Conservation (phyloP, 1,140 invertebrate genomes). For the Hermetia illucens region DNA sequence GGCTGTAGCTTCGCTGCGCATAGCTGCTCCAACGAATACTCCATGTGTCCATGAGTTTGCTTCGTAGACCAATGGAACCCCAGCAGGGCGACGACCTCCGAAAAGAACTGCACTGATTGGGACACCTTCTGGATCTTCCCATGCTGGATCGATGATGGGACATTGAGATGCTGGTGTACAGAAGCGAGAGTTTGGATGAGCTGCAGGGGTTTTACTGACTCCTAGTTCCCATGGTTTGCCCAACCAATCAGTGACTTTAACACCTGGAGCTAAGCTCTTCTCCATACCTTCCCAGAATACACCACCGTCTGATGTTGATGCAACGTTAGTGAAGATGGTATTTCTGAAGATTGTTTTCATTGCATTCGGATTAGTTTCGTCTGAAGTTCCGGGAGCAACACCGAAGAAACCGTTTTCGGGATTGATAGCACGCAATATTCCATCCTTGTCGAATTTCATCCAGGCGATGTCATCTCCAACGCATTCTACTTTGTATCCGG, state of each 20-base stretch:
- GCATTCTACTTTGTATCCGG: slow-evolving; percentile 87
- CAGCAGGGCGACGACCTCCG: slow-evolving; percentile 82
- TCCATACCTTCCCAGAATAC: slow-evolving; percentile 98
- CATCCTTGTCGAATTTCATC: slow-evolving; percentile 93
- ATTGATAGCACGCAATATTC: slow-evolving; percentile 89
- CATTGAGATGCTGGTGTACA: slow-evolving; percentile 88
- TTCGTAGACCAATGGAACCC: slow-evolving; percentile 90
- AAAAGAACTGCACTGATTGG: slow-evolving; percentile 96
- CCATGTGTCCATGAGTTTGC: slow-evolving; percentile 90
- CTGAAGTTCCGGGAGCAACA: slow-evolving; percentile 91
- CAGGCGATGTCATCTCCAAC: slow-evolving; percentile 92
- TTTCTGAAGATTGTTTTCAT: slow-evolving; percentile 89
- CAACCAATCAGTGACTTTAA: slow-evolving; percentile 72
- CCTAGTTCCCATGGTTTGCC: slow-evolving; percentile 62
- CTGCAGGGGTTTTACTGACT: slow-evolving; percentile 55
- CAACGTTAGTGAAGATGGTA: slow-evolving; percentile 97
- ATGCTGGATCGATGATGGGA: slow-evolving; percentile 80
- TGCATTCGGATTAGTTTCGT: slow-evolving; percentile 89
- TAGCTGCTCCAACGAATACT: slow-evolving; percentile 86
- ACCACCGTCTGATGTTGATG: slow-evolving; percentile 87
- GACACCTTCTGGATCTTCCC: slow-evolving; percentile 81
- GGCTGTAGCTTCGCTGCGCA: slow-evolving; percentile 96
- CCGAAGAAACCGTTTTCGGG: slow-evolving; percentile 99
- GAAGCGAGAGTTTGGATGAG: slow-evolving; percentile 93
- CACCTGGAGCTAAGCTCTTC: slow-evolving; percentile 45